Evolutionary conservation across 2,888 invertebrate genomes (phyloP), one percentile per base, ranked within the genome.

Genomic region (Parascotia fuliginaria): DNA sequence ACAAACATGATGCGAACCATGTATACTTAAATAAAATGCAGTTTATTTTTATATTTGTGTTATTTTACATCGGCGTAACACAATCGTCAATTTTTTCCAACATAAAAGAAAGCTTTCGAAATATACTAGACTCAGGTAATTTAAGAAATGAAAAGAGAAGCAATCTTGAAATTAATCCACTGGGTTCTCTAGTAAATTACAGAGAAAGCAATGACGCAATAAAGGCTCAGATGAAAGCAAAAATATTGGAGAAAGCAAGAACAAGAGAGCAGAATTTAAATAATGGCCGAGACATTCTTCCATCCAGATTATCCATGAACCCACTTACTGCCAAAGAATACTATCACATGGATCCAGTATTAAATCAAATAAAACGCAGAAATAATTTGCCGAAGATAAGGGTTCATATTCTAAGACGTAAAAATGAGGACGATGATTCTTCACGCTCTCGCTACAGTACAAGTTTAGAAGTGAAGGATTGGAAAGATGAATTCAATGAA

Each of bases 301-400:
- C 33, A 0, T 43, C 40, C 1, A 53, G 50, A 15, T 36, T 36
- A 0, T 9, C 38, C 14, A 37, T 34, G n/a, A 42, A 43, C 9
- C 46, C 46, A 13, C 33, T 9, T 0, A 27, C 44, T 0, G 50
- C 31, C 0, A 65, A 42, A 33, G 46, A 52, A 39, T 46, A 55
- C 24, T 82, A 62, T 28, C 72, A 61, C 0, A 71, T 75, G 50
- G 86, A 86, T 40, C 73, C 81, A 0, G 73, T 83, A 0, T 45
- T 82, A 13, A 84, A 84, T 47, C 53, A 60, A 0, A 7, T 77
- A 14, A 64, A 48, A 9, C 56, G 65, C 14, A 38, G 42, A 24
- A 1, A 7, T 16, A 15, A 12, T 3, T 7, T 3, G 2, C 19
- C 19, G 2, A 3, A 3, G 19, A 19, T 19, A 19, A 19, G 5